Percentiles rank a stretch among this genome's conserved stretches.
These are phyloP conservation scores for Castor canadensis DNA, from an alignment of 2,113 vertebrate species.

Conservation along the genomic window DNA sequence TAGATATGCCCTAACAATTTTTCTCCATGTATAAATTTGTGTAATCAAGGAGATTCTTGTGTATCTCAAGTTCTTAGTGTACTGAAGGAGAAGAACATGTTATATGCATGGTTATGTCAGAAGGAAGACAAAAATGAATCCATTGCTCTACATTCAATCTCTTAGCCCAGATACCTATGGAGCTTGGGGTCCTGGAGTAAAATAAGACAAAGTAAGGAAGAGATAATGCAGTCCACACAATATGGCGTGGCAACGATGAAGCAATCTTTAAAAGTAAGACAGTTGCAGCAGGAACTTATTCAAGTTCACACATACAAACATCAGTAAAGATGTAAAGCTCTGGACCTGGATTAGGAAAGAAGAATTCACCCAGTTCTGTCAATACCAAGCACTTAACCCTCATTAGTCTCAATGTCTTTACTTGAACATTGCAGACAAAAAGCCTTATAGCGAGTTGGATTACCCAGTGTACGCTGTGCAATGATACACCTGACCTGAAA, in stretches of 20 bases:
- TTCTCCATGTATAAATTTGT: background rate
- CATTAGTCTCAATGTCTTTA: background rate
- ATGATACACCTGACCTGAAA: fast-evolving
- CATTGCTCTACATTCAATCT: background rate
- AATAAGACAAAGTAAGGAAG: background rate
- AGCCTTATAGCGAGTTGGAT: background rate
- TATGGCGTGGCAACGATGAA: too few relatives aligned
- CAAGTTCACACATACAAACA: fast-evolving
- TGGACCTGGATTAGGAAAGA: too few relatives aligned
- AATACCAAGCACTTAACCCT: too few relatives aligned
- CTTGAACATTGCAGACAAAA: fast-evolving
- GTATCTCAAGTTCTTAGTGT: background rate
- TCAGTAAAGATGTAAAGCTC: background rate
- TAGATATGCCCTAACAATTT: background rate
- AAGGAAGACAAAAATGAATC: background rate
- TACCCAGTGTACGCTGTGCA: fast-evolving
- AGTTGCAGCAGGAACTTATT: too few relatives aligned
- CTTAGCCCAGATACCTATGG: background rate
- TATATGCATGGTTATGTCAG: background rate
- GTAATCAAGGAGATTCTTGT: background rate
- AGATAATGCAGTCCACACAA: too few relatives aligned
- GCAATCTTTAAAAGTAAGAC: background rate
- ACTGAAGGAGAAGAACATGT: background rate
- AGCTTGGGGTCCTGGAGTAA: background rate
- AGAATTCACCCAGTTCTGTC: background rate